These are phyloP conservation scores for Apis laboriosa DNA, from an alignment of 1,140 invertebrate genomes.

Conservation along the genomic window DNA sequence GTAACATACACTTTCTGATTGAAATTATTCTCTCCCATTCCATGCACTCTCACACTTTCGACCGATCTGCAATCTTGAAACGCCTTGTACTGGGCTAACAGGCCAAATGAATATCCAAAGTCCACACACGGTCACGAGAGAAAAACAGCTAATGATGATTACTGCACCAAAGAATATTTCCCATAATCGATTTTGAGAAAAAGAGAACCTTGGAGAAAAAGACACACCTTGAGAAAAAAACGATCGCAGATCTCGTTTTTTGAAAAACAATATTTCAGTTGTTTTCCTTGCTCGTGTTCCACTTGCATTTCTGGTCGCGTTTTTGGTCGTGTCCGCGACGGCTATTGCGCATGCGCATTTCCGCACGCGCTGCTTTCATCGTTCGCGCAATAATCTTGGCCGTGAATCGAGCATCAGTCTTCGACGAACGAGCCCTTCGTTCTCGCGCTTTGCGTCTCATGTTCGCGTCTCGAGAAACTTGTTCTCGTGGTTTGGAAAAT, in stretches of 20 bases:
- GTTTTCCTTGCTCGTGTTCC: neutral
- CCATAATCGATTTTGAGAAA: conserved; percentile 40
- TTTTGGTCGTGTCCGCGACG: neutral
- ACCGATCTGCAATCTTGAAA: no score
- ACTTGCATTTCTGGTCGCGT: no score
- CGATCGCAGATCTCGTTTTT: conserved; percentile 43
- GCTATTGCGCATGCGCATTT: conserved; percentile 62
- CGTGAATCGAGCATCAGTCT: conserved; percentile 58
- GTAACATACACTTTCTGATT: no score
- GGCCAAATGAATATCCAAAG: neutral
- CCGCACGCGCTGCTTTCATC: conserved; percentile 39
- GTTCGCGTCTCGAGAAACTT: neutral
- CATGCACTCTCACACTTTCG: no score
- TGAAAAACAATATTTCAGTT: conserved; percentile 46
- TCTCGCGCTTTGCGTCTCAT: conserved; percentile 19
- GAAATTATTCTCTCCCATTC: no score
- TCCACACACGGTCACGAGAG: neutral
- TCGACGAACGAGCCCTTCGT: conserved; percentile 43
- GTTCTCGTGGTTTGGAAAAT: neutral
- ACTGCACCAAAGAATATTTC: neutral
- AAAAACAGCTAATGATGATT: neutral
- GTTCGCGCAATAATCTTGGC: conserved; percentile 62
- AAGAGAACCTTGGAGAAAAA: conserved; percentile 4
- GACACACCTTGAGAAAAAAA: neutral
- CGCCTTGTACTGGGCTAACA: no score